Base-by-base conservation (phyloP, 2,113 vertebrate genomes). In the Grantiella picta region DNA sequence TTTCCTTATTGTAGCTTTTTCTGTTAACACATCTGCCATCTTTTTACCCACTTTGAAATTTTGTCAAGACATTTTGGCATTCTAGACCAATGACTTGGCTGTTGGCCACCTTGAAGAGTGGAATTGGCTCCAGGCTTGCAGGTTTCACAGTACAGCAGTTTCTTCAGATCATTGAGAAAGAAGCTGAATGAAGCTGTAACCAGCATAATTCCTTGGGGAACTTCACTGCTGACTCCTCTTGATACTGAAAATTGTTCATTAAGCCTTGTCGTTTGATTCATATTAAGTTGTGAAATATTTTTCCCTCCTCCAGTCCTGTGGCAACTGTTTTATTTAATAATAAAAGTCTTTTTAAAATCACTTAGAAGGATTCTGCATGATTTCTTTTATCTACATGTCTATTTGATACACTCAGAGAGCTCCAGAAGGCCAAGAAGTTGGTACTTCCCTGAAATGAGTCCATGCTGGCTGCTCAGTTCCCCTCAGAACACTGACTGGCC, bases 401-500 rank as follows among this genome's bases (percentile, higher is more conserved):
- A 5, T 40, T 40, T 76, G 10, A 69, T 44, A 65, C 7, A 35
- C 15, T 25, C 15, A 24, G 52, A 70, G 65, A 49, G 29, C 27
- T 91, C 29, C 35, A 57, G 33, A 76, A 77, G 10, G 22, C 33
- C 31, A 69, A 64, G 0, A 5, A 83, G 5, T 35, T 22, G 47
- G 21, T 11, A 13, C 28, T 89, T 70, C 25, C 27, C 15, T 45
- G 45, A 10, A 59, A 0, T 56, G 15, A 80, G 24, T 63, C 35
- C 44, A 35, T 29, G 8, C 16, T 47, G 38, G 8, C 14, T 47
- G 15, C 59, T 6, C 5, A 15, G 11, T 15, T 69, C 21, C 18
- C 2, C 8, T 56, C 38, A 47, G 9, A 27, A 11, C 4, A 9
- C 9, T 0, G 0, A 68, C 5, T 1, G 4, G 33, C 31, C 11